Evolutionary conservation across 2,888 invertebrate genomes (phyloP).

Genomic region (Nephrotoma guestfalica): DNA sequence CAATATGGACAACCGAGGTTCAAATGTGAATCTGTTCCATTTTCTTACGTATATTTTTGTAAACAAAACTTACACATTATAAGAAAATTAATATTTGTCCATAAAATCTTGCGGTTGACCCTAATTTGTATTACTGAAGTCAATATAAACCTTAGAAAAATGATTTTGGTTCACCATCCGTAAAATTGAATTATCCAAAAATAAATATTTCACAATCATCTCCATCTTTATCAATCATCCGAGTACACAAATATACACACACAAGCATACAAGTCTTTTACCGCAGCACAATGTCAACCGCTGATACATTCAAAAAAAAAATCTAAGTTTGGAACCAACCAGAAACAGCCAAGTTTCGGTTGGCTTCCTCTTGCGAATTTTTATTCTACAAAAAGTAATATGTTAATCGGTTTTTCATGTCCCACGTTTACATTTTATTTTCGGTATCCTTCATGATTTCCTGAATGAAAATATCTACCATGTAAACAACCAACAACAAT

Average conservation of each 20-base stretch:
- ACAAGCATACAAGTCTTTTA: background rate
- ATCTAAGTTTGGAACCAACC: background rate
- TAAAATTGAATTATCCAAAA: background rate
- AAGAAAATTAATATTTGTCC: too few species aligned
- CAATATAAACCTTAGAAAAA: background rate
- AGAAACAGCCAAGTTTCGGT: background rate
- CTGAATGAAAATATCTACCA: background rate
- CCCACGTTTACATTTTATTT: background rate
- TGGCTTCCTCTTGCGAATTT: background rate
- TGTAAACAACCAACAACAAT: background rate
- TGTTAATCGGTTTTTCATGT: background rate
- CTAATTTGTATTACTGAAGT: background rate
- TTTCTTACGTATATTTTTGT: too few species aligned
- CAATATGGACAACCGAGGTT: too few species aligned
- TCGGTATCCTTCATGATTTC: background rate
- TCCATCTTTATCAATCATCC: background rate
- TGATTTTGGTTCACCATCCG: background rate
- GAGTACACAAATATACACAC: background rate
- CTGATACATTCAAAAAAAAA: background rate
- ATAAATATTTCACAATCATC: background rate
- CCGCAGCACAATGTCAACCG: background rate
- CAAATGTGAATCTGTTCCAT: too few species aligned
- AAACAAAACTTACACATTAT: too few species aligned
- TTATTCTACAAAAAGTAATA: background rate
- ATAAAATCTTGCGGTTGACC: background rate